A percentile compares a stretch with the other conserved stretches of the same genome.
Conservation (phyloP, 2,113 vertebrate genomes). For the Meleagris gallopavo region DNA sequence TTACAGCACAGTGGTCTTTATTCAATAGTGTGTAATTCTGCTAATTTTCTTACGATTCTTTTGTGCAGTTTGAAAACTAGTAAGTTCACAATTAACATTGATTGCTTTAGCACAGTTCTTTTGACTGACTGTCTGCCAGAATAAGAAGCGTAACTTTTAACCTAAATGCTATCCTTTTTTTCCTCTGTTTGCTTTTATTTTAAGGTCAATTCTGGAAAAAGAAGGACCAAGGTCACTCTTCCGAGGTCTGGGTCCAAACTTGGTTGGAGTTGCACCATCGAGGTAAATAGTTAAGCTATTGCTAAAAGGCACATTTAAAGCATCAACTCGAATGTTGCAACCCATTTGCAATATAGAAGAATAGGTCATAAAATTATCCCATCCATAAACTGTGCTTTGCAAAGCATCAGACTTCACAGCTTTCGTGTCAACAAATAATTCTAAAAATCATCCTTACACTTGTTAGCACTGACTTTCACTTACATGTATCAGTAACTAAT, state of each 20-base stretch:
- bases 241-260: slow-evolving; percentile 94
- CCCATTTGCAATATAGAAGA: neutral
- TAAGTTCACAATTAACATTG: neutral
- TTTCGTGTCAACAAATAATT: neutral
- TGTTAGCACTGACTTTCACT: neutral
- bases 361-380: neutral
- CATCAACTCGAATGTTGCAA: neutral
- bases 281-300: slow-evolving; percentile 82
- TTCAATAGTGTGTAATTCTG: neutral
- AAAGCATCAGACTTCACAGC: neutral
- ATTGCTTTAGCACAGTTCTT: neutral
- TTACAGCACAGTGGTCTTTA: neutral
- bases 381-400: neutral
- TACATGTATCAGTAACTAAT: neutral
- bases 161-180: neutral
- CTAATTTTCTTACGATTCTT: neutral
- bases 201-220: slow-evolving; percentile 94
- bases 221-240: slow-evolving; percentile 97
- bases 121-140: neutral
- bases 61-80: neutral
- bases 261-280: slow-evolving; percentile 96
- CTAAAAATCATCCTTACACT: neutral
- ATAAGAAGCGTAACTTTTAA: neutral
- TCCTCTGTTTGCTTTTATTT: slow-evolving; percentile 10
- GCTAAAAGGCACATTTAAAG: neutral